Evolutionary conservation across 2,113 vertebrate species (phyloP), one percentile per base, ranked within the genome.

Genomic region (Lepidothrix coronata): DNA sequence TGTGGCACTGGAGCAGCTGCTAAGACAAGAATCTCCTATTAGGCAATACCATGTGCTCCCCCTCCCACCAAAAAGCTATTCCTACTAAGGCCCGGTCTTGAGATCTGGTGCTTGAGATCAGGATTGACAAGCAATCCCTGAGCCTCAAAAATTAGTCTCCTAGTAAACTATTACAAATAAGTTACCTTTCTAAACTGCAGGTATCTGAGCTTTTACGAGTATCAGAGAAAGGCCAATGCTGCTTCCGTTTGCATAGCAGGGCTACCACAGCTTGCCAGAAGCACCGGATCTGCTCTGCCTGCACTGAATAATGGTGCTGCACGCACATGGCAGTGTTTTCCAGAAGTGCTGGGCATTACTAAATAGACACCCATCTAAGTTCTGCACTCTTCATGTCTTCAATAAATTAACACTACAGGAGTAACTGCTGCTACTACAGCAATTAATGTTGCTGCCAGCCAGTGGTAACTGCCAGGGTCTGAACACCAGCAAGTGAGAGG

Each of bases 271-370:
- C 31, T 86, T 54, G 46, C 46, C n/a, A 65, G 33, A 68, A 84
- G 54, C 37, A 76, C 12, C 0, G 0, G 11, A 65, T 46, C 51
- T 73, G 44, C 72, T 63, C 48, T 61, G 1, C 15, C 27, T 75
- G 48, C 35, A 48, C 15, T 15, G 68, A 84, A 25, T 12, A 37
- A 59, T 1, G 25, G 59, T 30, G 44, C 59, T 77, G 55, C 59
- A 65, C 0, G 2, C 35, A 63, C 35, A 59, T 0, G 0, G 24
- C 37, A 91, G 14, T 6, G 19, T 22, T 22, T 83, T 44, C 37
- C 39, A 68, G 39, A 61, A 73, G 37, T 18, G 21, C 37, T 74
- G 31, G 37, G 30, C 37, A 39, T 27, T 59, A 16, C 51, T 66
- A 62, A 14, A 41, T 11, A 59, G 41, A 25, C 16, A 77, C 5